Base-by-base conservation (phyloP, 1,140 invertebrate species). In the Hesperophylax magnus region DNA sequence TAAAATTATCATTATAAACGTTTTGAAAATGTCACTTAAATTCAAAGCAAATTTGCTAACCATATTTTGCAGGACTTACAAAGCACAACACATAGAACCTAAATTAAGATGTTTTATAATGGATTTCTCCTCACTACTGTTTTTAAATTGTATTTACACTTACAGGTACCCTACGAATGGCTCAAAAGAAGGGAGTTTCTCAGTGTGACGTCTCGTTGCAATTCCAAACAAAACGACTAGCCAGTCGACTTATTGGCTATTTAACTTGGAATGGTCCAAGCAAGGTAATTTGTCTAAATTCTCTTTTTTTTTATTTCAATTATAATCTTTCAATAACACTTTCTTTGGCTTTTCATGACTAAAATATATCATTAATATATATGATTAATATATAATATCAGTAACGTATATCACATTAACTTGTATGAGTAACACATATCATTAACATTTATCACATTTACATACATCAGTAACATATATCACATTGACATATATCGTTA, bases 191-290 rank as follows among this genome's bases (percentile, higher is more conserved):
- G 81, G 93, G 93, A 11, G 89, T 94, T 20, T 93, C 93, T 2
- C 93, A 95, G 85, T 93, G 92, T 84, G 93, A 94, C 75, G 92
- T 95, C 5, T 89, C 92, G 56, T 85, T 94, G 14, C 91, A 92
- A 82, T 94, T 95, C 81, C 90, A 93, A 88, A 95, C 94, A 0
- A 94, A 94, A 85, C 90, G 92, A 84, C 88, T 95, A 17, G 91
- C 91, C 74, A 94, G 93, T 71, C 90, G 90, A 77, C 85, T 95
- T 3, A 87, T 91, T n/a, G 94, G 94, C 0, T 95, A 95, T 83
- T 91, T 95, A 76, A 92, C 92, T 39, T 84, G 89, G 72, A 90
- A 90, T 80, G 89, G 89, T 7, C 89, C 88, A 0, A 89, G 89
- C 1, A 87, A 81, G 78, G 82, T 83, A 75, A n/a, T 34, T 31